Evolutionary conservation across 2,797 vertebrate genomes (phyloP), one percentile per base, ranked within the genome.

Genomic region (Stomatorhinus walkeri): DNA sequence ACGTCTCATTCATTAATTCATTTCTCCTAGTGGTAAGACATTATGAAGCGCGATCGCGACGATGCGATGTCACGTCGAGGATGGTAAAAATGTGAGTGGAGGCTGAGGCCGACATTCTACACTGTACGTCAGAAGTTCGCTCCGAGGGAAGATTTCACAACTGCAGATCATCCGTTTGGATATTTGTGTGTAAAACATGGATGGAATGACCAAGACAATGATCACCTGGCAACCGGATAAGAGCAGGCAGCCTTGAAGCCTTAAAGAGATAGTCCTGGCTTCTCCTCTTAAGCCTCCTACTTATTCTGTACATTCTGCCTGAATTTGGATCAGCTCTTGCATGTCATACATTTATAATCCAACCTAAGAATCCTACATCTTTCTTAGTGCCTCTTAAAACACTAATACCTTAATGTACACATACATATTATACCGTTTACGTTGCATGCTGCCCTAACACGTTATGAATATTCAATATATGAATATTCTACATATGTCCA

Each of bases 61-160:
- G 93, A 92, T 90, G 93, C 91, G 94, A 92, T 92, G 92, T 90
- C 93, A 93, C 93, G 94, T 95, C 94, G 94, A 94, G 93, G 93
- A 36, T 32, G 12, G 32, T 76, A 36, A 7, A 36, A 76, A 76
- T 36, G 14, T 40, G 68, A 36, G 32, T 7, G 68, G 93, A 91
- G 91, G 93, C 64, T 93, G 93, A 94, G 5, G 24, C 49, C 3
- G 46, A 24, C 19, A 5, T 88, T 88, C 90, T 88, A 85, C 94
- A 3, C 76, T 81, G 76, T 87, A 87, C 84, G 88, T 79, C 86
- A 89, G 90, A 87, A 89, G 89, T 49, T 40, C 10, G 79, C 43
- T 88, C 88, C 24, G 36, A 49, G 76, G 76, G 76, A 40, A 83
- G 76, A 59, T 79, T 51, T n/a, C 87, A 43, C 68, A 19, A 52